A percentile compares a stretch with the other conserved stretches of the same genome.
Conservation (phyloP, 2,113 vertebrate species). For the Podarcis raffonei region DNA sequence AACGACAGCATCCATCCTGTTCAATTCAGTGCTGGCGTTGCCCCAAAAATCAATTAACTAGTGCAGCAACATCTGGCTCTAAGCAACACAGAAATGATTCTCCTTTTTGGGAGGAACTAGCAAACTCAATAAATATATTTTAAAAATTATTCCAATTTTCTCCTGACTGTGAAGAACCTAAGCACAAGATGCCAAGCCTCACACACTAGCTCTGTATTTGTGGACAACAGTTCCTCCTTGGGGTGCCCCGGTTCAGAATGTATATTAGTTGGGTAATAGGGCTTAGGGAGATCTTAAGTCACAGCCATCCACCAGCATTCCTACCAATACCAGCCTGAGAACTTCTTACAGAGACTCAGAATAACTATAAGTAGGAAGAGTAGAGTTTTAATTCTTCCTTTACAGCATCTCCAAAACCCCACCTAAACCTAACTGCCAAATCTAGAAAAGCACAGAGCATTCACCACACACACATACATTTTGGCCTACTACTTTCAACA, state of each 20-base stretch:
- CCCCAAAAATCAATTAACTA: rapidly evolving
- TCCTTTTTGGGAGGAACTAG: no score
- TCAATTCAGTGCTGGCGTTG: neutral
- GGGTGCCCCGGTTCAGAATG: no score
- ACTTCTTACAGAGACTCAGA: neutral
- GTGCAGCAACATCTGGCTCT: neutral
- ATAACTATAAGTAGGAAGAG: neutral
- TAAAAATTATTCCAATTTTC: neutral
- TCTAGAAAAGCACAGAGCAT: rapidly evolving
- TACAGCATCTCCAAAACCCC: neutral
- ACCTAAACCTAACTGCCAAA: neutral
- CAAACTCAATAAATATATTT: no score
- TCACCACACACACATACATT: rapidly evolving
- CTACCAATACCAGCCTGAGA: no score
- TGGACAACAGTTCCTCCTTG: neutral
- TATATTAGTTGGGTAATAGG: no score
- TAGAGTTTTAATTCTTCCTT: neutral
- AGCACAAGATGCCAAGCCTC: neutral
- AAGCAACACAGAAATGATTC: neutral
- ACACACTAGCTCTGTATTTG: neutral
- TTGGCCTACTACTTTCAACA: neutral
- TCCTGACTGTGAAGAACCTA: neutral
- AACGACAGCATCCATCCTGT: neutral
- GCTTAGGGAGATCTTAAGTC: neutral
- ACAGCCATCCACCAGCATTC: neutral